Percentiles rank a stretch among this genome's conserved stretches.
phyloP scores from a whole-genome alignment of 2,113 vertebrate genomes.

The zebrafish (Danio rerio) region DNA sequence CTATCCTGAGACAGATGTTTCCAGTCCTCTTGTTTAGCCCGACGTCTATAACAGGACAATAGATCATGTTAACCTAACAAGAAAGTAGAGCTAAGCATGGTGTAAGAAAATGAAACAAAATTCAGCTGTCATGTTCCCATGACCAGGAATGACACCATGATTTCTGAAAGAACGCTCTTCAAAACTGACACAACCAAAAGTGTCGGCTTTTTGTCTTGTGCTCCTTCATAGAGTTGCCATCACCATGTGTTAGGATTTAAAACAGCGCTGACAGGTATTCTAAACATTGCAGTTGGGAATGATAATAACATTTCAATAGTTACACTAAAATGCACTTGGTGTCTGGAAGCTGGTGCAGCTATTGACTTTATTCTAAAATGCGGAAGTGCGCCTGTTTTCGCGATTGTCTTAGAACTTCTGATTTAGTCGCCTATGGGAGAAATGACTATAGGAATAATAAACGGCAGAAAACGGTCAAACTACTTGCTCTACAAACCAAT shows the following conservation, averaged over 20 bases:
- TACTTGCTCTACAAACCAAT: too few relatives aligned
- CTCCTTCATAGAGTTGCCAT: not conserved
- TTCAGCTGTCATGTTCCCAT: not conserved
- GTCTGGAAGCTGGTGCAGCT: too few relatives aligned
- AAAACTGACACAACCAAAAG: not conserved
- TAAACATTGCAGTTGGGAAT: slow-evolving; percentile 3
- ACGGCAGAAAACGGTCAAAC: too few relatives aligned
- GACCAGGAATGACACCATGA: not conserved
- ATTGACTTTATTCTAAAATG: too few relatives aligned
- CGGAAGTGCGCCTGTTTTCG: too few relatives aligned
- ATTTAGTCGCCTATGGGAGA: too few relatives aligned
- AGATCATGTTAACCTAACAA: not conserved
- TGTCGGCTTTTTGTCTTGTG: not conserved
- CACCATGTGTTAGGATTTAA: slow-evolving; percentile 3
- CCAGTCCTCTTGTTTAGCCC: not conserved
- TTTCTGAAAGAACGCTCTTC: not conserved
- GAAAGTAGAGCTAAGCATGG: not conserved
- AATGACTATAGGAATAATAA: too few relatives aligned
- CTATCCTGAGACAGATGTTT: slow-evolving; percentile 22
- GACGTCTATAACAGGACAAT: not conserved
- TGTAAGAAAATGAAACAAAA: not conserved
- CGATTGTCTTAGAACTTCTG: too few relatives aligned
- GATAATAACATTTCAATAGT: too few relatives aligned
- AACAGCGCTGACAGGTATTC: slow-evolving; percentile 28
- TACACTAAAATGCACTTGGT: too few relatives aligned